A percentile compares a stretch with the other conserved stretches of the same genome.
phyloP scores from a whole-genome alignment of 2,888 invertebrate species.

The Metalampra italica region DNA sequence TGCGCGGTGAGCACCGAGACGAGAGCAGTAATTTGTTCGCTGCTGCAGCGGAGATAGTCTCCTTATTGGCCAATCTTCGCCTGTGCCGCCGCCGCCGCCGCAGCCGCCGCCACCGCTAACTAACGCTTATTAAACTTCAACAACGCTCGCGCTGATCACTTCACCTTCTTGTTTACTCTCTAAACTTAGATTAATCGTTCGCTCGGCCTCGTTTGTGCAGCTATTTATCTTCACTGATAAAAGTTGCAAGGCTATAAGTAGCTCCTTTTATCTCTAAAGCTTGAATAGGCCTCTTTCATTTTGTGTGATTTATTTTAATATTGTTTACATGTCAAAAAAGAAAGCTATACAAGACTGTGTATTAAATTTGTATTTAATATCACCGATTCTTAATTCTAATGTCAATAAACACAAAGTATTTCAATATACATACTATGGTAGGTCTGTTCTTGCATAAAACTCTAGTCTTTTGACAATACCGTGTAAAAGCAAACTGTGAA shows the following conservation, averaged over 20 bases:
- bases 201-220: conserved; percentile 44
- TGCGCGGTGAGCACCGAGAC: conserved; percentile 7
- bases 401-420: no score
- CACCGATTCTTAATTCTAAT: no score
- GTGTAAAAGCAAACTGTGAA: conserved; percentile 29
- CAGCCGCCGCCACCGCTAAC: conserved; percentile 50
- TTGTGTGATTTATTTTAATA: background rate
- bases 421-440: no score
- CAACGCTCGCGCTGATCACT: conserved; percentile 75
- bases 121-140: conserved; percentile 77
- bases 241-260: conserved; percentile 19
- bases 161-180: conserved; percentile 74
- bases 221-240: conserved; percentile 54
- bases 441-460: no score
- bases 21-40: conserved; percentile 47
- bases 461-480: conserved; percentile 18
- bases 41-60: conserved; percentile 66
- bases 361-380: no score
- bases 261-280: conserved; percentile 5
- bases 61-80: conserved; percentile 65
- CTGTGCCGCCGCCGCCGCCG: conserved; percentile 37
- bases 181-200: conserved; percentile 76
- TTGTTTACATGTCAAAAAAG: no score
- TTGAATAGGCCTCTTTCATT: background rate
- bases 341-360: no score